Evolutionary conservation across 1,140 invertebrate genomes (phyloP).

Genomic region (Micrasema minimum): DNA sequence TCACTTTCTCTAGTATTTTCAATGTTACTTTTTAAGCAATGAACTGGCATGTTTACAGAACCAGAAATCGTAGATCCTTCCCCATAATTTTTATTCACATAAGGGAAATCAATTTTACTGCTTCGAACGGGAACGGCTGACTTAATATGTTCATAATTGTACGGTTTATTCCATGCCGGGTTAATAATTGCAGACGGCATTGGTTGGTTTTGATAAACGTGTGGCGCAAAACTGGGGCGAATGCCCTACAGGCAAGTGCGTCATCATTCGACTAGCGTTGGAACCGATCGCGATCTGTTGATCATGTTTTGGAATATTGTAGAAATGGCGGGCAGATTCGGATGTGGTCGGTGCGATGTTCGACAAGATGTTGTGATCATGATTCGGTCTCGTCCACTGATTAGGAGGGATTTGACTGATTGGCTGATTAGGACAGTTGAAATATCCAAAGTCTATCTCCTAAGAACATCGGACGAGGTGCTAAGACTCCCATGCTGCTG

Average conservation of each 20-base stretch:
- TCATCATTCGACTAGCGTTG: constrained; percentile 34
- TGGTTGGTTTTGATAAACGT: constrained; percentile 6
- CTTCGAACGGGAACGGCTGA: neutral
- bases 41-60: neutral
- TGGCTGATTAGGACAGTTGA: constrained; percentile 68
- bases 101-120: neutral
- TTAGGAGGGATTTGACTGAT: constrained; percentile 48
- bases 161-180: constrained; percentile 17
- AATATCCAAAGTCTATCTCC: constrained; percentile 86
- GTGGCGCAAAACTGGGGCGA: constrained; percentile 8
- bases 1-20: constrained; percentile 1
- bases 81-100: neutral
- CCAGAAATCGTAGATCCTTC: neutral
- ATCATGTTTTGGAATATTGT: constrained; percentile 28
- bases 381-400: constrained; percentile 44
- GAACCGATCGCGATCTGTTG: constrained; percentile 11
- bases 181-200: neutral
- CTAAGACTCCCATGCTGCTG: constrained; percentile 82
- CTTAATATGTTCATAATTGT: constrained; percentile 16
- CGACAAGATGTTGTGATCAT: neutral
- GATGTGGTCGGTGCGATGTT: constrained; percentile 13
- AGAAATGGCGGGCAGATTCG: constrained; percentile 20
- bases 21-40: constrained; percentile 15
- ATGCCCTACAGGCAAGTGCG: constrained; percentile 2
- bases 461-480: constrained; percentile 85